Evolutionary conservation across 1,140 invertebrate species (phyloP).

Genomic region (Dufourea novaeangliae): DNA sequence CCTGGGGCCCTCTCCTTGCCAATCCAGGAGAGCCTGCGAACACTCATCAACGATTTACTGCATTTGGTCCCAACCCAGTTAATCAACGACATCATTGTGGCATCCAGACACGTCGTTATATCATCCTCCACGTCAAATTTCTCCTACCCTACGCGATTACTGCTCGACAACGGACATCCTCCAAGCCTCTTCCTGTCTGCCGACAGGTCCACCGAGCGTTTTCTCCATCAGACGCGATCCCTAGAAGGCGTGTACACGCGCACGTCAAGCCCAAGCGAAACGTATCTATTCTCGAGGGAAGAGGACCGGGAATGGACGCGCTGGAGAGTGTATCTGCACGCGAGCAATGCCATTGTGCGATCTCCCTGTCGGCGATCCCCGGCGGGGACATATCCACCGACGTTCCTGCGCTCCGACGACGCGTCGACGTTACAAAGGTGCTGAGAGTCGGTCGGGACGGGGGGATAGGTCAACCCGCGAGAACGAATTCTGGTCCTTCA

Average conservation of each 20-base stretch:
- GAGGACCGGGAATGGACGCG: not conserved
- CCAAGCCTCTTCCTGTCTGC: conserved; percentile 27
- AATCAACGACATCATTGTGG: conserved; percentile 32
- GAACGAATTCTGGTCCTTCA: conserved; percentile 53
- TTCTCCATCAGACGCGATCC: not conserved
- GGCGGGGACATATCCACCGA: conserved; percentile 49
- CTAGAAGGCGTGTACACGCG: conserved; percentile 43
- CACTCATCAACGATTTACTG: too few species aligned
- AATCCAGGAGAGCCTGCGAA: too few species aligned
- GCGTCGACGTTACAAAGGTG: conserved; percentile 60
- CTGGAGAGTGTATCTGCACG: conserved; percentile 32
- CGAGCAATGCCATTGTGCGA: conserved; percentile 56
- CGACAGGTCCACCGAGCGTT: not conserved
- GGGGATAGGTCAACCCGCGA: conserved; percentile 58
- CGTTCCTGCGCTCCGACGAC: conserved; percentile 45
- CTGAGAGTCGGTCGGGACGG: conserved; percentile 48
- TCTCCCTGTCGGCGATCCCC: conserved; percentile 23
- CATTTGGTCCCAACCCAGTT: not conserved
- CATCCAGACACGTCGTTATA: not conserved
- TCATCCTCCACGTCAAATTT: conserved; percentile 12
- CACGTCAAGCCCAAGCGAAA: conserved; percentile 28
- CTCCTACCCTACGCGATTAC: not conserved
- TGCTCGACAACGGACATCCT: conserved; percentile 27
- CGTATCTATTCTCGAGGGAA: conserved; percentile 52
- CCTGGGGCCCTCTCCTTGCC: too few species aligned